These are phyloP conservation scores for Petrocephalus schoutedeni DNA, from an alignment of 2,797 vertebrate species.

Conservation along the genomic window DNA sequence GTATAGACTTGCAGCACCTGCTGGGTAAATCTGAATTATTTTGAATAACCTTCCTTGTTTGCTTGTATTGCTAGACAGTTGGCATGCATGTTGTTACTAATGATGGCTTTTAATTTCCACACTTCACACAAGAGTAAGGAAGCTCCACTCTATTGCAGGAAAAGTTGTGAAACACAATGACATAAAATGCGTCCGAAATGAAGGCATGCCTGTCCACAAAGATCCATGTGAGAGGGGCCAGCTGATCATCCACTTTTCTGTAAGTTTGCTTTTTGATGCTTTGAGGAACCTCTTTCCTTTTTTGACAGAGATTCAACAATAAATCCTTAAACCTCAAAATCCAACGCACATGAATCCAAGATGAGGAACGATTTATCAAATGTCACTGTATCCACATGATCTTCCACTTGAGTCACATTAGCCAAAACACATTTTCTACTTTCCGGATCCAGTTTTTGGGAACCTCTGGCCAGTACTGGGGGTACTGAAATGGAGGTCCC, in stretches of 20 bases:
- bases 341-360: too few relatives aligned
- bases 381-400: too few relatives aligned
- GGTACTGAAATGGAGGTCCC: too few relatives aligned
- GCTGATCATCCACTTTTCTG: slow-evolving; percentile 80
- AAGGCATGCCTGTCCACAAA: slow-evolving; percentile 88
- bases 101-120: background rate
- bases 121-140: background rate
- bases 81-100: background rate
- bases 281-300: background rate
- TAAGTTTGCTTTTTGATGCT: slow-evolving; percentile 48
- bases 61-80: background rate
- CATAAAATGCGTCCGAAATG: slow-evolving; percentile 71
- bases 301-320: too few relatives aligned
- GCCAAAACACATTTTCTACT: too few relatives aligned
- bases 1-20: background rate
- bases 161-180: slow-evolving; percentile 81
- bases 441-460: too few relatives aligned
- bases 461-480: too few relatives aligned
- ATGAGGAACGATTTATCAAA: too few relatives aligned
- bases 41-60: background rate
- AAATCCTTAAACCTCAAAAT: too few relatives aligned
- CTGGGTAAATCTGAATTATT: background rate
- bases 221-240: slow-evolving; percentile 79
- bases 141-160: slow-evolving; percentile 56
- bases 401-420: too few relatives aligned